Evolutionary conservation across 2,888 invertebrate species (phyloP).

Genomic region (Chloroclystis v-ata): DNA sequence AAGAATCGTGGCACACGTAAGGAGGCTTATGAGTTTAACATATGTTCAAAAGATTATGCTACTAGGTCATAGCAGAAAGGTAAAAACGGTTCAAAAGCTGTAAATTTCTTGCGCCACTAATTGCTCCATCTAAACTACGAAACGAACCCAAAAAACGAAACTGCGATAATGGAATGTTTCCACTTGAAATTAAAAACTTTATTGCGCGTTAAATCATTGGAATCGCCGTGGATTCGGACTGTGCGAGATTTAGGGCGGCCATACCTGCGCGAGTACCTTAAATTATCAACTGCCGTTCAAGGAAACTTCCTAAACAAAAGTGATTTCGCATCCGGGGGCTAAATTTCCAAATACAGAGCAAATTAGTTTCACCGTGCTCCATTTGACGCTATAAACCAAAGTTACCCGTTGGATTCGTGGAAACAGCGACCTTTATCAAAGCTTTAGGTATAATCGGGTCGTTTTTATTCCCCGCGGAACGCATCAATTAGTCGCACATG

Average conservation of each 20-base stretch:
- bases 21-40: too few species aligned
- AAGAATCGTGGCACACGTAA: too few species aligned
- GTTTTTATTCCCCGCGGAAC: constrained; percentile 63
- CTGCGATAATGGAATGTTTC: constrained; percentile 53
- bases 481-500: constrained; percentile 70
- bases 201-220: constrained; percentile 52
- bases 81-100: too few species aligned
- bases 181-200: constrained; percentile 58
- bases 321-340: constrained; percentile 30
- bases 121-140: background rate
- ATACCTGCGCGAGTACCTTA: constrained; percentile 38
- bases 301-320: constrained; percentile 44
- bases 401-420: constrained; percentile 17
- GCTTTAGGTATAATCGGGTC: constrained; percentile 46
- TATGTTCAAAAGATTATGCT: too few species aligned
- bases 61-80: too few species aligned
- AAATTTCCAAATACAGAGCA: constrained; percentile 4
- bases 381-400: constrained; percentile 27
- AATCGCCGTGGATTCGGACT: constrained; percentile 38
- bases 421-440: constrained; percentile 28
- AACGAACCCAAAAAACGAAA: constrained; percentile 39
- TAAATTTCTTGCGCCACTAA: background rate
- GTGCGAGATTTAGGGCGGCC: constrained; percentile 39
- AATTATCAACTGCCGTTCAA: constrained; percentile 42
- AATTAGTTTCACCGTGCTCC: constrained; percentile 22